A percentile compares a stretch with the other conserved stretches of the same genome.
Conservation (phyloP, 1,140 invertebrate genomes). For the Aphaenogaster ashmeadi region DNA sequence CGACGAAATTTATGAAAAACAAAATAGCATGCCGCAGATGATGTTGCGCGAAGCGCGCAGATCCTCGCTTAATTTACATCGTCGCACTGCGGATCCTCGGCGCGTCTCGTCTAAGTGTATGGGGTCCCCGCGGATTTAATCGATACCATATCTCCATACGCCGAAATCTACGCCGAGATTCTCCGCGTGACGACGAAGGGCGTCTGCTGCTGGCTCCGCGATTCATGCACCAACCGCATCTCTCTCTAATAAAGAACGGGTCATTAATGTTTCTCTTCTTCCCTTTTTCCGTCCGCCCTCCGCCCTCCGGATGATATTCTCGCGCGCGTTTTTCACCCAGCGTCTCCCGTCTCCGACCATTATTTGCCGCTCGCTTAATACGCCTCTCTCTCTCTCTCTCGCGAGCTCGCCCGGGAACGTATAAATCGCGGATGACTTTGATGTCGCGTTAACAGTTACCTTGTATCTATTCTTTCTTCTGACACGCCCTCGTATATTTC, state of each 20-base stretch:
- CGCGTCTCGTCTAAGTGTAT: not conserved
- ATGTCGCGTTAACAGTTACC: slow-evolving; percentile 48
- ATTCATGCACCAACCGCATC: slow-evolving; percentile 74
- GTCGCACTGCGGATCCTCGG: not conserved
- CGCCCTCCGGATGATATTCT: slow-evolving; percentile 61
- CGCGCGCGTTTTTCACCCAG: slow-evolving; percentile 51
- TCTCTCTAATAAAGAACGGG: slow-evolving; percentile 70
- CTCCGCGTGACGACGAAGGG: slow-evolving; percentile 13
- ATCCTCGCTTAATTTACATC: slow-evolving; percentile 6
- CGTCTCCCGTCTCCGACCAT: not conserved
- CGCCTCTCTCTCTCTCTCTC: slow-evolving; percentile 26
- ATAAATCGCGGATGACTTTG: slow-evolving; percentile 66
- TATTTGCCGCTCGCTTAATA: slow-evolving; percentile 68
- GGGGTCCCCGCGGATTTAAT: not conserved
- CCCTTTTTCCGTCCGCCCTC: not conserved
- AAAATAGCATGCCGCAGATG: not conserved
- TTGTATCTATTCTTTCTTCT: slow-evolving; percentile 42
- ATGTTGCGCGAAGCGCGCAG: not conserved
- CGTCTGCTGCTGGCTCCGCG: slow-evolving; percentile 54
- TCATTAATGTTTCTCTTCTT: slow-evolving; percentile 67
- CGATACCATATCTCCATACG: not conserved
- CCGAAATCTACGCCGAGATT: not conserved
- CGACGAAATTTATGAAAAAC: not conserved
- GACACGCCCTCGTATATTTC: slow-evolving; percentile 33
- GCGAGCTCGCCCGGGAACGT: slow-evolving; percentile 1